Percentiles rank a stretch among this genome's conserved stretches.
Evolutionary conservation across 1,140 invertebrate genomes (phyloP).

Genomic region (Coenobita brevimanus): DNA sequence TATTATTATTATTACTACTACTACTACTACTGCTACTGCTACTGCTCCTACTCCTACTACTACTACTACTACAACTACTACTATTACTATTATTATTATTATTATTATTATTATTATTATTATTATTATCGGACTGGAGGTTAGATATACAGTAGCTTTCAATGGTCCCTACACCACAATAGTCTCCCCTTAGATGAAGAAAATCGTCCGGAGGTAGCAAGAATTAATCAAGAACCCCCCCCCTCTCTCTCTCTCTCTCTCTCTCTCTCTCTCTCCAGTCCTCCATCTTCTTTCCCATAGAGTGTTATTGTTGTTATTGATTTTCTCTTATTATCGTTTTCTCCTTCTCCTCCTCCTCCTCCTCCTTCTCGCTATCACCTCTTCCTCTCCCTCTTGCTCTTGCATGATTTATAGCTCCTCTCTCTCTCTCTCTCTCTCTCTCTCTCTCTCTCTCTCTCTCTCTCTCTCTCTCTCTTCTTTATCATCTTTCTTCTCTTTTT

Average conservation of each 20-base stretch:
- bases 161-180: no score
- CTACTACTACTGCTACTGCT: background rate
- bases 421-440: background rate
- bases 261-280: background rate
- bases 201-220: no score
- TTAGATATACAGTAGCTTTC: no score
- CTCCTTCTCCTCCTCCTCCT: background rate
- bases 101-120: background rate
- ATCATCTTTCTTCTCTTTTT: background rate
- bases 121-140: no score
- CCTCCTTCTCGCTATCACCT: background rate
- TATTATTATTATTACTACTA: slow-evolving; percentile 30
- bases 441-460: background rate
- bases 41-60: no score
- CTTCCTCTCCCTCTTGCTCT: background rate
- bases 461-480: background rate
- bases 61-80: no score
- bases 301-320: background rate
- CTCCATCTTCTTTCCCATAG: background rate
- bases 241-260: no score
- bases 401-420: no score
- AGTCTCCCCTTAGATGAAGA: no score
- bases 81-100: background rate
- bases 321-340: background rate
- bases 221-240: no score